These are phyloP conservation scores for Tretioscincus oriximinensis DNA, from an alignment of 2,113 vertebrate species.

Conservation along the genomic window DNA sequence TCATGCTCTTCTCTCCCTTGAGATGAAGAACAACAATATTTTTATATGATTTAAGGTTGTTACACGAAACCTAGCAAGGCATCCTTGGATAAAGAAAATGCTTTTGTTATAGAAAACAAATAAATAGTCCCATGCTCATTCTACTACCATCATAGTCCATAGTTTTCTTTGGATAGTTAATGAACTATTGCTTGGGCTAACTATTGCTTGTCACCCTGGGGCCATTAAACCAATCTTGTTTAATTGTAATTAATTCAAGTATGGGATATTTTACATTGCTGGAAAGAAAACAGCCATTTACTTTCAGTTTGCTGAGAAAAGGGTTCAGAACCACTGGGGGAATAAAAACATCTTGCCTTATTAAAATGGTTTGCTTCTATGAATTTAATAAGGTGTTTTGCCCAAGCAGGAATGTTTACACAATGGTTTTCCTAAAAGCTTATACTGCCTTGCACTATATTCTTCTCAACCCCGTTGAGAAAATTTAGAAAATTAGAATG, in stretches of 20 bases:
- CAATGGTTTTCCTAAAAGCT: background rate
- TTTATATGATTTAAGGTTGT: too few relatives aligned
- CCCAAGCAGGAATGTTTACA: background rate
- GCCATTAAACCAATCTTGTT: background rate
- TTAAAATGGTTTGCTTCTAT: too few relatives aligned
- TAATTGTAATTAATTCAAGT: background rate
- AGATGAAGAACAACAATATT: background rate
- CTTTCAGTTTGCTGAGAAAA: background rate
- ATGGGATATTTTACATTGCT: too few relatives aligned
- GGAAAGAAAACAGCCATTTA: background rate
- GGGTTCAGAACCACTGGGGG: background rate
- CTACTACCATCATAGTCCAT: too few relatives aligned
- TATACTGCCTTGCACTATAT: background rate
- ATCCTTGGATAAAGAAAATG: background rate
- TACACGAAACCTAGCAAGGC: background rate
- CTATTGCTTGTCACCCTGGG: too few relatives aligned
- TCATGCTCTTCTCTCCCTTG: background rate
- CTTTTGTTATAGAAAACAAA: background rate
- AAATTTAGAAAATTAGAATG: background rate
- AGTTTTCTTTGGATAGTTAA: background rate
- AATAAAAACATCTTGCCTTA: too few relatives aligned
- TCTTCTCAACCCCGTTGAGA: background rate
- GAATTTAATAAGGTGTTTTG: background rate
- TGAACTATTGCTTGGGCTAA: background rate
- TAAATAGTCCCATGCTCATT: background rate